These are phyloP conservation scores for Erythrocercus mccallii DNA, from an alignment of 2,113 vertebrate genomes.

Conservation along the genomic window DNA sequence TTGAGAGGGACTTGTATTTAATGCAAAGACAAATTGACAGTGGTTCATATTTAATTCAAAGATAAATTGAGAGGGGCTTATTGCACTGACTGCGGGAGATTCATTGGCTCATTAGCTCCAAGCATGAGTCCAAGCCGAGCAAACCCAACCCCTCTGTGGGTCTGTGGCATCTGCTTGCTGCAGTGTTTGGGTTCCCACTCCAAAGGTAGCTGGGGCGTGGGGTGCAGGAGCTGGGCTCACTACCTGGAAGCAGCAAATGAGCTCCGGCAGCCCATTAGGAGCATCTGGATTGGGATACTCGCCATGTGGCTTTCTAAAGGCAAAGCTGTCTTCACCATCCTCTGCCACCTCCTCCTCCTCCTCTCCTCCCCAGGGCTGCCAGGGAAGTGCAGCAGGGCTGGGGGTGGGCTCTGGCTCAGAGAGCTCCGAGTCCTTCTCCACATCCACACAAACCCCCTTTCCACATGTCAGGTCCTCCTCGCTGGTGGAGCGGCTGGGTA, in stretches of 20 bases:
- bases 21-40: neutral
- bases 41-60: neutral
- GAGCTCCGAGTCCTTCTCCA: slow-evolving; percentile 49
- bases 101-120: neutral
- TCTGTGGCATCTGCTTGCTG: slow-evolving; percentile 54
- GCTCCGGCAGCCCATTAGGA: slow-evolving; percentile 48
- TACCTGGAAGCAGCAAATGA: slow-evolving; percentile 84
- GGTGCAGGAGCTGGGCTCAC: slow-evolving; percentile 27
- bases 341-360: slow-evolving; percentile 45
- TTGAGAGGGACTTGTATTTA: neutral
- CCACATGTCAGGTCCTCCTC: slow-evolving; percentile 55
- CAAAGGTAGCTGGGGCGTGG: neutral
- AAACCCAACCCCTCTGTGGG: neutral
- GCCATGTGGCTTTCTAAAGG: slow-evolving; percentile 60
- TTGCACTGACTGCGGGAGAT: neutral
- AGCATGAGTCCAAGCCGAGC: neutral
- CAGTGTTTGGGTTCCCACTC: slow-evolving; percentile 48
- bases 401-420: neutral
- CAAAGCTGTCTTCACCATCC: slow-evolving; percentile 58
- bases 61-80: neutral
- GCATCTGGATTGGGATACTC: slow-evolving; percentile 14
- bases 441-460: slow-evolving; percentile 36
- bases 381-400: slow-evolving; percentile 27
- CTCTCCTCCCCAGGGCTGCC: slow-evolving; percentile 22
- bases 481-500: slow-evolving; percentile 17